Percentiles rank a stretch among this genome's conserved stretches.
Conservation (phyloP, 2,113 vertebrate genomes). For the Heterocephalus glaber region DNA sequence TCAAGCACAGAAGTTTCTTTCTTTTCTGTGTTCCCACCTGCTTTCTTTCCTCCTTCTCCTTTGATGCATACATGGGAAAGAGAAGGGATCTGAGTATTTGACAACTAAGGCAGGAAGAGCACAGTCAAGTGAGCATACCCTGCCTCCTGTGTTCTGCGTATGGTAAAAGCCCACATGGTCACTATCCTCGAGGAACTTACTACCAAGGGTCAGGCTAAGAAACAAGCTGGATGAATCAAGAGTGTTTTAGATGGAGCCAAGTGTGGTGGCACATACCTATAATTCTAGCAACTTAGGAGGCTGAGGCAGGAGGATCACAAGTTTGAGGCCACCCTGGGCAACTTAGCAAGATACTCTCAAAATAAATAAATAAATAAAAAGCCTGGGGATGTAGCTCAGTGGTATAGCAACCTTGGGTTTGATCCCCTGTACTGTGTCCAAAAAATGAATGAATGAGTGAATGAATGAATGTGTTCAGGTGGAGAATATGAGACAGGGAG, state of each 20-base stretch:
- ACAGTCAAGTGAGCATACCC: accelerated
- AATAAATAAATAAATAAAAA: background rate
- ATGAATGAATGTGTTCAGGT: background rate
- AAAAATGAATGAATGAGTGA: background rate
- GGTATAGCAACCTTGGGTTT: background rate
- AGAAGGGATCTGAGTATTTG: background rate
- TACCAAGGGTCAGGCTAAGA: background rate
- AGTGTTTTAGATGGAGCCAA: background rate
- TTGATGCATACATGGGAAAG: background rate
- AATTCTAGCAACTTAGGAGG: background rate
- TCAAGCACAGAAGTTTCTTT: background rate
- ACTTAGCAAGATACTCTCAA: background rate
- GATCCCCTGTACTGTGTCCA: background rate
- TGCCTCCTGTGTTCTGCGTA: background rate
- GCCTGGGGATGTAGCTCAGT: background rate
- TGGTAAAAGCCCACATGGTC: background rate
- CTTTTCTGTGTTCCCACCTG: background rate
- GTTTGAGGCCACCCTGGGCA: background rate
- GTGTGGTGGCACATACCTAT: background rate
- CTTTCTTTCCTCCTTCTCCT: background rate
- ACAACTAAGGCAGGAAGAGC: background rate
- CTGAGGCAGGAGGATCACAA: background rate
- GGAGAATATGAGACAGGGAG: background rate
- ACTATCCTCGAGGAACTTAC: background rate
- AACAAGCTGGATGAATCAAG: background rate